These are phyloP conservation scores for Lucilia sericata DNA, from an alignment of 1,140 invertebrate genomes.

Conservation along the genomic window DNA sequence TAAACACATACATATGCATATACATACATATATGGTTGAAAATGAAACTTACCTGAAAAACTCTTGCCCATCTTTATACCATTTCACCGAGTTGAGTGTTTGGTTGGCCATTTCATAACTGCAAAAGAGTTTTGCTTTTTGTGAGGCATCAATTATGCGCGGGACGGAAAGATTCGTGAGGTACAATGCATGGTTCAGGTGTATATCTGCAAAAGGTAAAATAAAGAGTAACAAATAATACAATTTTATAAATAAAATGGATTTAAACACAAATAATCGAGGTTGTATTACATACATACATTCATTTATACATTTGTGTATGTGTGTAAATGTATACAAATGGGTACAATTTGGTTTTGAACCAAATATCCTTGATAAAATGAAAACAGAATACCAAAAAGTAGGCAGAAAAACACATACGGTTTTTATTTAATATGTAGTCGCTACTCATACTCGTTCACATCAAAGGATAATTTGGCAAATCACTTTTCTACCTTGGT, in stretches of 20 bases:
- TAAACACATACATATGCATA: too few relatives aligned
- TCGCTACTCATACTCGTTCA: neutral
- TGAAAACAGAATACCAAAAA: neutral
- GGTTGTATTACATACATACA: too few relatives aligned
- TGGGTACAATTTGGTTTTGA: neutral
- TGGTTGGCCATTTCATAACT: conserved; percentile 74
- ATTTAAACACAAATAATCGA: neutral
- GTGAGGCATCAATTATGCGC: conserved; percentile 70
- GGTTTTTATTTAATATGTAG: neutral
- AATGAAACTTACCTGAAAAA: conserved; percentile 75
- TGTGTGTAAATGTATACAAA: neutral
- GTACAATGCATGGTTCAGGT: conserved; percentile 58
- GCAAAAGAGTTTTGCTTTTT: conserved; percentile 71
- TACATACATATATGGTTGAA: too few relatives aligned
- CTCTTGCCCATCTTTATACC: conserved; percentile 82
- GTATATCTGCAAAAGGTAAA: conserved; percentile 52
- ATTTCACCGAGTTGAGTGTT: conserved; percentile 81
- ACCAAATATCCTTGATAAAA: conserved; percentile 9
- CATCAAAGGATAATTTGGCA: conserved; percentile 28
- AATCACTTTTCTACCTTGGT: conserved; percentile 19
- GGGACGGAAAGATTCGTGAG: conserved; percentile 67
- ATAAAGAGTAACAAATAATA: conserved; percentile 38
- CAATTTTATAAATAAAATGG: conserved; percentile 11
- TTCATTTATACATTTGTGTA: neutral
- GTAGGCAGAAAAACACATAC: neutral